phyloP scores from a whole-genome alignment of 2,888 invertebrate species.

The Ectropis crepuscularia region DNA sequence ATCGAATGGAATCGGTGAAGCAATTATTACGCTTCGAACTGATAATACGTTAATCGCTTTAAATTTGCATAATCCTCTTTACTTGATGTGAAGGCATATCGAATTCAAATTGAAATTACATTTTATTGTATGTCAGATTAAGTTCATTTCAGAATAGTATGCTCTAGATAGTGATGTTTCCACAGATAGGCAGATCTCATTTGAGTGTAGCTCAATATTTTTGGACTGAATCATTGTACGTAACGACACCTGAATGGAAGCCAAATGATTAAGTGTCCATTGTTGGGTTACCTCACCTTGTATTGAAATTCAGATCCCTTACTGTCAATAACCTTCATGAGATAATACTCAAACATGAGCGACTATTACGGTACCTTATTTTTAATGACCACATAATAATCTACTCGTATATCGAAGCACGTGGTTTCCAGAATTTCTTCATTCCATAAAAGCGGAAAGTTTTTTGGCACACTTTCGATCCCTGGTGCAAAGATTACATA shows the following conservation, averaged over 20 bases:
- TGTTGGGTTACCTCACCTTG: constrained; percentile 17
- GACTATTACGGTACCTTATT: too few relatives aligned
- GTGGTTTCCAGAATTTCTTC: too few relatives aligned
- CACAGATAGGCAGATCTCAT: background rate
- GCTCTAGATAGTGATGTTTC: background rate
- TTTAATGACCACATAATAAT: too few relatives aligned
- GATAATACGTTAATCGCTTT: constrained; percentile 59
- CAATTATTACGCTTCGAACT: constrained; percentile 25
- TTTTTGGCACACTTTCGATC: too few relatives aligned
- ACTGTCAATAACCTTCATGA: constrained; percentile 14
- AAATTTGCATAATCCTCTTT: constrained; percentile 66
- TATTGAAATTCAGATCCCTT: constrained; percentile 15
- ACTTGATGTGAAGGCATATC: constrained; percentile 43
- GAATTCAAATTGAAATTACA: constrained; percentile 12
- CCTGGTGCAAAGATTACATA: too few relatives aligned
- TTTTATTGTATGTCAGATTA: constrained; percentile 7
- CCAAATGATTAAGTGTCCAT: constrained; percentile 15
- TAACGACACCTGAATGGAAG: constrained; percentile 18
- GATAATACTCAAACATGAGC: background rate
- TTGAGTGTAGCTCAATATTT: background rate
- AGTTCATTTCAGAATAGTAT: constrained; percentile 4
- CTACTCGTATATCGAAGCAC: too few relatives aligned
- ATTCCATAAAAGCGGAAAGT: too few relatives aligned
- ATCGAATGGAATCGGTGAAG: constrained; percentile 2
- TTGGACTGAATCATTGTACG: constrained; percentile 4